These are phyloP conservation scores for Aspidiotus rigidus DNA, from an alignment of 2,888 invertebrate species.

Conservation along the genomic window DNA sequence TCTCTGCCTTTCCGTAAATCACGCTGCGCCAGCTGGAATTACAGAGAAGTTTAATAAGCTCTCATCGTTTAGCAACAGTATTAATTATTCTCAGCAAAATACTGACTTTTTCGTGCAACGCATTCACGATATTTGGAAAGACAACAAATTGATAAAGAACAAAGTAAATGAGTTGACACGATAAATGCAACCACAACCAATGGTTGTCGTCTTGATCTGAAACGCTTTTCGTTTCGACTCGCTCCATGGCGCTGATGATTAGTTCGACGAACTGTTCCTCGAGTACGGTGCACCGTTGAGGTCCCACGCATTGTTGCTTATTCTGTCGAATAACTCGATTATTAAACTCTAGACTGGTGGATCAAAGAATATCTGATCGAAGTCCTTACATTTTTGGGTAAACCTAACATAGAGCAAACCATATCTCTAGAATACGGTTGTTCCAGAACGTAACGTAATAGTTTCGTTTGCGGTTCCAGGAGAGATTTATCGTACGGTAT, in stretches of 20 bases:
- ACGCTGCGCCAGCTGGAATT: constrained; percentile 56
- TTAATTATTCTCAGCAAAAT: background rate
- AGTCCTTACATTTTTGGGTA: constrained; percentile 69
- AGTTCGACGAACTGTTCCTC: constrained; percentile 89
- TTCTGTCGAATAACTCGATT: constrained; percentile 46
- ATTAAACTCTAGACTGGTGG: background rate
- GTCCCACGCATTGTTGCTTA: constrained; percentile 65
- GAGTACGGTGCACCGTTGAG: constrained; percentile 59
- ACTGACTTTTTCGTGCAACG: constrained; percentile 68
- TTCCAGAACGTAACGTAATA: constrained; percentile 80
- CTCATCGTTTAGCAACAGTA: background rate
- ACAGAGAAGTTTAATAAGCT: constrained; percentile 5
- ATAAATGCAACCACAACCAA: constrained; percentile 86
- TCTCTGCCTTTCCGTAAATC: constrained; percentile 84
- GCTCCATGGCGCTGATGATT: constrained; percentile 84
- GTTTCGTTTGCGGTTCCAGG: constrained; percentile 75
- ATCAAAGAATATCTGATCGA: constrained; percentile 20
- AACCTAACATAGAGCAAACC: constrained; percentile 87
- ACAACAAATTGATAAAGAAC: constrained; percentile 88
- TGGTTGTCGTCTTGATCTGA: constrained; percentile 36
- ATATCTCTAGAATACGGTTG: constrained; percentile 94
- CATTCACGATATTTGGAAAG: constrained; percentile 84
- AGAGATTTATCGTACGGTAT: constrained; percentile 83
- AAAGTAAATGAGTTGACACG: constrained; percentile 88
- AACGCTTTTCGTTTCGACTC: constrained; percentile 56